phyloP scores from a whole-genome alignment of 2,797 vertebrate genomes.

The Myotis myotis region DNA sequence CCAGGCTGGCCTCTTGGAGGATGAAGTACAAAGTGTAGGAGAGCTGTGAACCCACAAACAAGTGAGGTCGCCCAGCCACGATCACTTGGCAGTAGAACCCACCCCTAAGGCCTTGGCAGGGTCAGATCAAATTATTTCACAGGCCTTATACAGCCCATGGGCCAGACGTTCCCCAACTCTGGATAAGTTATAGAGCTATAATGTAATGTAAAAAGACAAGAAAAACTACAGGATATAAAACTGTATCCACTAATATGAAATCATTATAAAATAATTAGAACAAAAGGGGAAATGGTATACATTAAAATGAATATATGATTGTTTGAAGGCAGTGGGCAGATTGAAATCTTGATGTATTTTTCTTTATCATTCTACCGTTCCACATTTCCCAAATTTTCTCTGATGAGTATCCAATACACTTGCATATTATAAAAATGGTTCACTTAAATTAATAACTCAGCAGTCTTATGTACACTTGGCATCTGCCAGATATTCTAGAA shows the following conservation, averaged over 20 bases:
- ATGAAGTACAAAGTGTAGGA: not conserved
- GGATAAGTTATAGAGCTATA: not conserved
- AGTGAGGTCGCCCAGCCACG: not conserved
- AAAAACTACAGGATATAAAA: not conserved
- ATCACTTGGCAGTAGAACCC: not conserved
- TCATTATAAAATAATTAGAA: not conserved
- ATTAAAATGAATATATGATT: not conserved
- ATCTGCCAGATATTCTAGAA: not conserved
- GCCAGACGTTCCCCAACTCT: no score
- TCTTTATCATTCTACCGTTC: not conserved
- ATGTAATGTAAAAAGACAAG: not conserved
- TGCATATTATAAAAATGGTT: not conserved
- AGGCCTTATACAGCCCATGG: no score
- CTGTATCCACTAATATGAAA: not conserved
- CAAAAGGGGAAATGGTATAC: not conserved
- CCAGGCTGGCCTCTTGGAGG: not conserved
- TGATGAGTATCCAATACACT: not conserved
- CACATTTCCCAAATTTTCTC: not conserved
- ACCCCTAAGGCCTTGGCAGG: no score
- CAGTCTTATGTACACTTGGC: not conserved
- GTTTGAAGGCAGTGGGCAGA: not conserved
- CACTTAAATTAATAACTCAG: not conserved
- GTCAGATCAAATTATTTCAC: no score
- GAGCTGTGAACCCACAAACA: not conserved
- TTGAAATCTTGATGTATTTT: not conserved